Evolutionary conservation across 2,113 vertebrate species (phyloP).

Genomic region (Myxocyprinus asiaticus): DNA sequence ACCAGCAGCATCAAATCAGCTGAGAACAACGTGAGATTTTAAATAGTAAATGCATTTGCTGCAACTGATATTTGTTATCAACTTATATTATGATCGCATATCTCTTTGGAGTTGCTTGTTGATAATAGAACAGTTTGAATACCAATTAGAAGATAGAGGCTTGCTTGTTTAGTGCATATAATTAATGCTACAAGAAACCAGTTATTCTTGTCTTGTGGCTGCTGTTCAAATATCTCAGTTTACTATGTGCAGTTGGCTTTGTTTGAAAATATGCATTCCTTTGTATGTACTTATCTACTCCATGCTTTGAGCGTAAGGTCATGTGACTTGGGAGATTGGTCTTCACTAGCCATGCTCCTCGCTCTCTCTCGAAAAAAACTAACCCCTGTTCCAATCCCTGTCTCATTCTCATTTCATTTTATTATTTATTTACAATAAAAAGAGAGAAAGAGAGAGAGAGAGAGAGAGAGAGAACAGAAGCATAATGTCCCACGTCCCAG

Average conservation of each 20-base stretch:
- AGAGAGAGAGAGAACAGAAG: background rate
- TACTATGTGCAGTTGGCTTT: background rate
- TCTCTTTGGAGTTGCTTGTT: no score
- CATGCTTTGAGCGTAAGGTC: no score
- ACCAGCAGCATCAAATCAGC: no score
- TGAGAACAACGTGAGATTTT: no score
- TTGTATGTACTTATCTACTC: no score
- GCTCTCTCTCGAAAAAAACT: background rate
- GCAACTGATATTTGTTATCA: no score
- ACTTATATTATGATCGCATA: background rate
- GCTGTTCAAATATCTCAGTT: background rate
- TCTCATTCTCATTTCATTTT: background rate
- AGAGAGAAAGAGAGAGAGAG: no score
- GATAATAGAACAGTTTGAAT: background rate
- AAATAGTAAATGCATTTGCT: no score
- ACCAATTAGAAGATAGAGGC: background rate
- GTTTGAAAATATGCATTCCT: no score
- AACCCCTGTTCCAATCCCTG: background rate
- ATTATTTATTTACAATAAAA: slow-evolving; percentile 5
- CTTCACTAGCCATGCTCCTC: no score
- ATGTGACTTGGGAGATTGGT: no score
- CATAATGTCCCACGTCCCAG: background rate
- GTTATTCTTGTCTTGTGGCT: slow-evolving; percentile 13
- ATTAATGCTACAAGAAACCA: slow-evolving; percentile 3
- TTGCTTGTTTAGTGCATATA: no score